Conservation (phyloP, 2,797 vertebrate genomes). For the Hyperoplus immaculatus region DNA sequence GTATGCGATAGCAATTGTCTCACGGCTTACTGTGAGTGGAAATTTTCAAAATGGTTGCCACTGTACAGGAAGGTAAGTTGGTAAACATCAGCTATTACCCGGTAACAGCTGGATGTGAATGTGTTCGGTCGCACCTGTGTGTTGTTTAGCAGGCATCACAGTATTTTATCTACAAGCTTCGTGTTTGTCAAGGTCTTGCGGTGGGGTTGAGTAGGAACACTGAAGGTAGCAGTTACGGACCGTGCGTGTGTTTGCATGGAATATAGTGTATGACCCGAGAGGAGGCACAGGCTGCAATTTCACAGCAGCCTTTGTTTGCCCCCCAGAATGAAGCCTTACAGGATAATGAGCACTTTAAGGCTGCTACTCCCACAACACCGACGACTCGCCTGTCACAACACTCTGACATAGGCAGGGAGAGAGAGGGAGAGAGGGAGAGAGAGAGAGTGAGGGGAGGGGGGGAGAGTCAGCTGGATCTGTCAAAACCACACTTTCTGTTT, state of each 20-base stretch:
- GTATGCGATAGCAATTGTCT: not conserved
- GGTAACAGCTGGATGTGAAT: slow-evolving; percentile 56
- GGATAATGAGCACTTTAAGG: slow-evolving; percentile 90
- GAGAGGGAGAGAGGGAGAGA: slow-evolving; percentile 24
- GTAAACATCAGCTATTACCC: slow-evolving; percentile 1
- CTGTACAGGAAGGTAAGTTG: not conserved
- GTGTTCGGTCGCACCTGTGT: slow-evolving; percentile 35
- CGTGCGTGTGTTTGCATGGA: slow-evolving; percentile 69
- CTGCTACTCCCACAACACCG: slow-evolving; percentile 86
- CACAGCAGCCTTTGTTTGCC: slow-evolving; percentile 86
- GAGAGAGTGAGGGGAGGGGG: slow-evolving; percentile 24
- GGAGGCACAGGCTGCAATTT: slow-evolving; percentile 85
- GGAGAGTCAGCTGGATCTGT: slow-evolving; percentile 77
- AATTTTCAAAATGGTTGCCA: slow-evolving; percentile 25
- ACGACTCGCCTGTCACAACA: slow-evolving; percentile 88
- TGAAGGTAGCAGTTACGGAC: slow-evolving; percentile 61
- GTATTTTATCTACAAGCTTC: slow-evolving; percentile 42
- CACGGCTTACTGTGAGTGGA: slow-evolving; percentile 1
- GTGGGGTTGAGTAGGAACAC: slow-evolving; percentile 33
- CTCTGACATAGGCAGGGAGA: slow-evolving; percentile 70
- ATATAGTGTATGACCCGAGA: slow-evolving; percentile 62
- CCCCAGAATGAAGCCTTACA: slow-evolving; percentile 89
- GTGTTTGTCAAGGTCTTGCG: slow-evolving; percentile 47
- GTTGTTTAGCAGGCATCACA: slow-evolving; percentile 46
- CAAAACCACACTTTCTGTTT: slow-evolving; percentile 72